Evolutionary conservation across 2,113 vertebrate genomes (phyloP), one percentile per base, ranked within the genome.

Genomic region (Hystrix cristata): DNA sequence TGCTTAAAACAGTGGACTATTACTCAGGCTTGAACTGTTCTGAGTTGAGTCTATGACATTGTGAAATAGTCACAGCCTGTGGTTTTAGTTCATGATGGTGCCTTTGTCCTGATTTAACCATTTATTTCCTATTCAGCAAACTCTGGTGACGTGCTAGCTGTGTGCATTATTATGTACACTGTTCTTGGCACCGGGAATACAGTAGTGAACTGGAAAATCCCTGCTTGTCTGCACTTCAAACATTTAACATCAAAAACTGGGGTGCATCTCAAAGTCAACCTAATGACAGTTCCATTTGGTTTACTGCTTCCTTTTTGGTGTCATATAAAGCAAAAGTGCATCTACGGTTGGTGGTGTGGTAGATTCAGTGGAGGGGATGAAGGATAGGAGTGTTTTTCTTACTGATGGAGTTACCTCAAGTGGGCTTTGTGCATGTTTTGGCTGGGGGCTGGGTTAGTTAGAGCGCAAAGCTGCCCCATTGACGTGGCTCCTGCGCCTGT

Each of bases 51-150:
- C 1, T 48, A 21, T 21, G n/a, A 69, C 7, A 3, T 23, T 4
- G 0, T 15, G 4, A 76, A 16, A 11, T 14, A 53, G 8, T 53
- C 59, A 1, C 14, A 43, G 46, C 34, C 13, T 0, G 0, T 34
- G 43, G 43, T 29, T 87, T 89, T 72, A 21, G 62, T n/a, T 81
- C 67, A 18, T 27, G 3, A 48, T 34, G 38, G 31, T 23, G 46
- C 46, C 0, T 31, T 46, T 43, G 65, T 38, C 46, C 55, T 55
- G 31, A 5, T 72, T 23, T 15, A 16, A 31, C 84, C n/a, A 4
- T 25, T 72, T 15, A 4, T 74, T 43, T n/a, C 23, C 8, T 57
- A 10, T 65, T 62, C 25, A 59, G 71, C 64, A 62, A 2, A 59
- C 31, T 3, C 1, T 64, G 55, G 2, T 10, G 48, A 65, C 64